Evolutionary conservation across 2,113 vertebrate species (phyloP).

Genomic region (Oceanodroma tethys): DNA sequence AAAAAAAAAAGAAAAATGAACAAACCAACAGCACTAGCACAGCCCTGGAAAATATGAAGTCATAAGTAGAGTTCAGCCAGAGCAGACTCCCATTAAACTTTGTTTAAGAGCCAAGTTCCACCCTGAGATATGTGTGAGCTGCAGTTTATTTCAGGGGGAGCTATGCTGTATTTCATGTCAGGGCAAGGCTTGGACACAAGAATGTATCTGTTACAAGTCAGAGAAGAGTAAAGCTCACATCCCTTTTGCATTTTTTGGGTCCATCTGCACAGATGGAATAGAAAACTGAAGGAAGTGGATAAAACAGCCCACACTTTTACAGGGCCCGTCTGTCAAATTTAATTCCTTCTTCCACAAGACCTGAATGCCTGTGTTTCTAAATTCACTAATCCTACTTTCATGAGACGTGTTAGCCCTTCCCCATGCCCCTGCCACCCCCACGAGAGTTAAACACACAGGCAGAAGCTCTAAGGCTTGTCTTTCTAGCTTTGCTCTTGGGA

Average conservation of each 20-base stretch:
- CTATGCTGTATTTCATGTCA: not conserved
- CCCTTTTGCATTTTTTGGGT: not conserved
- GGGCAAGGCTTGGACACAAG: not conserved
- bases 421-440: not conserved
- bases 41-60: constrained; percentile 60
- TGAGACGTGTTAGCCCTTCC: accelerated
- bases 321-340: not conserved
- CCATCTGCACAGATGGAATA: not conserved
- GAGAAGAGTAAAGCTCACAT: not conserved
- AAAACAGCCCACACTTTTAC: not conserved
- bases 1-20: not conserved
- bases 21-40: not conserved
- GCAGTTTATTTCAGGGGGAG: not conserved
- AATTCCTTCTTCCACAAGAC: not conserved
- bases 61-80: constrained; percentile 48
- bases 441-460: not conserved
- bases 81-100: constrained; percentile 34
- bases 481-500: not conserved
- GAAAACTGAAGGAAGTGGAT: not conserved
- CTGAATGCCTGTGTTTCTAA: not conserved
- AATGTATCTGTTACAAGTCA: not conserved
- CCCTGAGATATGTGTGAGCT: not conserved
- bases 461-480: not conserved
- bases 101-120: constrained; percentile 51
- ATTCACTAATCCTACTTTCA: not conserved